Base-by-base conservation (phyloP, 2,113 vertebrate species). In the Oriolus oriolus region DNA sequence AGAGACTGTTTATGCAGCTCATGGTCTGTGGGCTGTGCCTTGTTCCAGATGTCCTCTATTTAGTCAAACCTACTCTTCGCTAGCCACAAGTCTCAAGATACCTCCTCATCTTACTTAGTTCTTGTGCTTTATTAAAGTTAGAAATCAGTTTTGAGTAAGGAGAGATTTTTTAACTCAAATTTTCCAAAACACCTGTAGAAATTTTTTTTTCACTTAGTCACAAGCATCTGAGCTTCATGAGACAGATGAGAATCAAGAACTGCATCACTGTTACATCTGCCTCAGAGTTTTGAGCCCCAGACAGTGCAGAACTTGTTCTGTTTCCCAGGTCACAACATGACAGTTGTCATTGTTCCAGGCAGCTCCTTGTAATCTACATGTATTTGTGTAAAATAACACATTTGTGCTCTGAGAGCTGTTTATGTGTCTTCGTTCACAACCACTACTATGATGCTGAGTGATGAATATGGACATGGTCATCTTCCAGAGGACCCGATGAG, bases 151-250 rank as follows among this genome's bases (percentile, higher is more conserved):
- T 87, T 76, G 89, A 89, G 76, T 89, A 61, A 83, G 64, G 68
- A 61, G 87, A 42, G 52, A 78, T 80, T 56, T 93, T 95, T 77
- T 45, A 70, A 82, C 56, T 89, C 87, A 94, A 45, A 79, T 69
- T 97, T 97, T 91, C 95, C 66, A 13, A 95, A 86, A 92, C 74
- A 94, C 56, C 65, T 65, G 37, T 84, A 47, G 61, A 78, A 28
- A 7, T 44, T 59, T 37, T 85, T 37, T 86, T 57, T 84, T 84
- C 57, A 79, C 37, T 84, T 90, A 79, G 53, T 87, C 63, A 91
- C 27, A 76, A 84, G 44, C 39, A 59, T 66, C n/a, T 77, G 77
- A 83, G 20, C 74, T 91, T 69, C 63, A 22, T 52, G 26, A 71
- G 45, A 35, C 79, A 88, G 57, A 61, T 47, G 69, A 76, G 47